Percentiles rank a stretch among this genome's conserved stretches.
These are phyloP conservation scores for Champsocephalus esox DNA, from an alignment of 2,797 vertebrate genomes.

Conservation along the genomic window DNA sequence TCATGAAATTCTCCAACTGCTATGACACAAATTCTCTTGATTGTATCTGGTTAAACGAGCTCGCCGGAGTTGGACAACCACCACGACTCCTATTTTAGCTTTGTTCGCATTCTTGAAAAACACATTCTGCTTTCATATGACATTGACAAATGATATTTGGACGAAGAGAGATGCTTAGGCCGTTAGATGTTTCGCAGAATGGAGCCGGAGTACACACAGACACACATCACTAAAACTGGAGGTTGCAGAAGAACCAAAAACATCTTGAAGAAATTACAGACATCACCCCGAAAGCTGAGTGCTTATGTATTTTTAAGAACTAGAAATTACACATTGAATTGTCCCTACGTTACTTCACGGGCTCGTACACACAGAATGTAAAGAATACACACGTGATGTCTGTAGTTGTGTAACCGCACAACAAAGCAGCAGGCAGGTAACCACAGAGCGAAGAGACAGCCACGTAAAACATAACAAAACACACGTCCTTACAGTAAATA, in stretches of 20 bases:
- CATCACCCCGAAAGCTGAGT: conserved; percentile 72
- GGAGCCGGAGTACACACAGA: conserved; percentile 72
- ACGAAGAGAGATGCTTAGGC: conserved; percentile 76
- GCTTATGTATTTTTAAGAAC: conserved; percentile 82
- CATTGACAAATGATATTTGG: conserved; percentile 86
- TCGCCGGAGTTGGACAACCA: conserved; percentile 75
- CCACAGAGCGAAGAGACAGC: conserved; percentile 52
- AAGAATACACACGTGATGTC: conserved; percentile 50
- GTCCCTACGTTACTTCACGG: conserved; percentile 60
- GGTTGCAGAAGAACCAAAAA: conserved; percentile 70
- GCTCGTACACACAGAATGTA: conserved; percentile 64
- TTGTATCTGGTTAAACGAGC: conserved; percentile 76
- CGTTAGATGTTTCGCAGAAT: conserved; percentile 78
- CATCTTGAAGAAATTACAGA: conserved; percentile 85
- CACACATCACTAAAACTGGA: conserved; percentile 74
- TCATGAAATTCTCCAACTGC: conserved; percentile 67
- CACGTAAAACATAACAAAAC: conserved; percentile 48
- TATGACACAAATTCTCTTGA: conserved; percentile 76
- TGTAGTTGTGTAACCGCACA: conserved; percentile 47
- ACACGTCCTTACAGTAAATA: conserved; percentile 79
- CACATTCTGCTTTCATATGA: conserved; percentile 78
- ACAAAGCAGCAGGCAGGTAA: conserved; percentile 66
- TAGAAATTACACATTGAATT: conserved; percentile 73
- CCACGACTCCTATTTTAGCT: conserved; percentile 66
- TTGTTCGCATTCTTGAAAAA: conserved; percentile 64